Evolutionary conservation across 2,113 vertebrate genomes (phyloP).

Genomic region (Rousettus leschenaultii): DNA sequence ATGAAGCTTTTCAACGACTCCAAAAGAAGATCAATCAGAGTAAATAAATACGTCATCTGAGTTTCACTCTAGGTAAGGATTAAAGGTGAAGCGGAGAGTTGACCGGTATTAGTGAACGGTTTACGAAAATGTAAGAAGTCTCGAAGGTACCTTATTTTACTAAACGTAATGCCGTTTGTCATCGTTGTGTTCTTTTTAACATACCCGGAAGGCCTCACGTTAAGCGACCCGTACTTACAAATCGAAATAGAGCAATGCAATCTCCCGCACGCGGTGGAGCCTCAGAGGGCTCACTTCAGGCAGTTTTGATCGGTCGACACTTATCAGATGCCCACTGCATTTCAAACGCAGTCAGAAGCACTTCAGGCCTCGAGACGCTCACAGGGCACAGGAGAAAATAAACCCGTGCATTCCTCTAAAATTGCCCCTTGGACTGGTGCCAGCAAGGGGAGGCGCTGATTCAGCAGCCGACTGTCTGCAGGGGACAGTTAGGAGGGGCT

Average conservation of each 20-base stretch:
- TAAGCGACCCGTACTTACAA: not conserved
- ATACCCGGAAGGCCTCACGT: not conserved
- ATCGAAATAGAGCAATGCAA: not conserved
- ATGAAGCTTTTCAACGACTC: not conserved
- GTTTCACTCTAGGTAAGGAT: not conserved
- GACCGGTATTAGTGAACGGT: constrained; percentile 2
- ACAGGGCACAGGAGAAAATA: not conserved
- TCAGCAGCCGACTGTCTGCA: not conserved
- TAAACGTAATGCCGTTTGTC: not conserved
- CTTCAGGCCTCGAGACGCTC: not conserved
- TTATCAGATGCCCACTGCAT: not conserved
- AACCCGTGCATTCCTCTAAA: not conserved
- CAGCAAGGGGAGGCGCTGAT: rapidly evolving
- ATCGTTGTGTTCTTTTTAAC: not conserved
- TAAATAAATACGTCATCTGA: not conserved
- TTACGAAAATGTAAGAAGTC: not conserved
- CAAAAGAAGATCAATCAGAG: not conserved
- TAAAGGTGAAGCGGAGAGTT: not conserved
- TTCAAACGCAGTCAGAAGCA: not conserved
- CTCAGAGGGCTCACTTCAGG: not conserved
- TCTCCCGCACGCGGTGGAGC: not conserved
- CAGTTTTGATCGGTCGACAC: not conserved
- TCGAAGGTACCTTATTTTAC: not conserved
- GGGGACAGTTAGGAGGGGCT: rapidly evolving
- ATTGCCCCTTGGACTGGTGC: not conserved